These are phyloP conservation scores for cattle (Bos taurus) DNA, from an alignment of 2,113 vertebrate species.

Conservation along the genomic window ARS-UCD2.0 NC_037340.1:82111001-82111500, in stretches of 20 bases:
- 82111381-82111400: neutral
- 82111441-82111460: neutral
- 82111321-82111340: neutral
- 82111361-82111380: neutral
- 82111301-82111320: neutral
- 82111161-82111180: neutral
- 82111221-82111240: neutral
- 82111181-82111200: neutral
- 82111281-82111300: neutral
- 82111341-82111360: neutral
- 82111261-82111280: neutral
- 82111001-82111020: neutral
- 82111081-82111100: accelerated
- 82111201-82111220: neutral
- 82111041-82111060: neutral
- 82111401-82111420: neutral
- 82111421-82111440: neutral
- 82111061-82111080: neutral
- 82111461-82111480: neutral
- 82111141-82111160: neutral
- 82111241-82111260: neutral
- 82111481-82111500: neutral
- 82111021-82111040: neutral
- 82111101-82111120: neutral
- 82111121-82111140: neutral